Evolutionary conservation across 2,888 invertebrate genomes (phyloP).

Genomic region (Ctenicera cuprea): DNA sequence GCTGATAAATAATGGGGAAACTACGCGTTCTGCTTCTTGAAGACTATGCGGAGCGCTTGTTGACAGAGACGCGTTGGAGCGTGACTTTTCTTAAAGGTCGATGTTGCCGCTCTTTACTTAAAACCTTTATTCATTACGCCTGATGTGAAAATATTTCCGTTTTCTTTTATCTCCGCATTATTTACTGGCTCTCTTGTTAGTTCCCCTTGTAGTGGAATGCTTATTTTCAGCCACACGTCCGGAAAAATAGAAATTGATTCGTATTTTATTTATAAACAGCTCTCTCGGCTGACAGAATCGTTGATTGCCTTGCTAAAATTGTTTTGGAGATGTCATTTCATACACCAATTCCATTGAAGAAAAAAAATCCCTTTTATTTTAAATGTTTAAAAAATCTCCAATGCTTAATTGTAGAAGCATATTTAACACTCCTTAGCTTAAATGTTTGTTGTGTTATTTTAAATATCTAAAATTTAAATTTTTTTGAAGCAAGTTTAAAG

Average conservation of each 20-base stretch:
- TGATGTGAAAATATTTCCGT: conserved; percentile 38
- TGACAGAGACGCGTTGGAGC: conserved; percentile 45
- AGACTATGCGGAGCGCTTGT: conserved; percentile 41
- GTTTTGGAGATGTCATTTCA: no score
- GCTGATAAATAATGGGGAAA: conserved; percentile 53
- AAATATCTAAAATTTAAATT: no score
- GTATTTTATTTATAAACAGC: conserved; percentile 12
- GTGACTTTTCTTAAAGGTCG: conserved; percentile 44
- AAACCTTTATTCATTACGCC: conserved; percentile 45
- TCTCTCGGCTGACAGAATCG: background rate
- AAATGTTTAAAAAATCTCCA: background rate
- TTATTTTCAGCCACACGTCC: conserved; percentile 16
- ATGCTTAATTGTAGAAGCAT: no score
- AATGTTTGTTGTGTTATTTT: no score
- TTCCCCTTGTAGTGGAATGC: conserved; percentile 4
- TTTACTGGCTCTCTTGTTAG: conserved; percentile 16
- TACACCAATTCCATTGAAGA: background rate
- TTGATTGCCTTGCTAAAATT: background rate
- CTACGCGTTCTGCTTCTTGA: conserved; percentile 50
- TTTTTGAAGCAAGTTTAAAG: no score
- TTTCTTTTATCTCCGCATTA: conserved; percentile 38
- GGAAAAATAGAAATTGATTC: conserved; percentile 31
- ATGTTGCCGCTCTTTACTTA: conserved; percentile 38
- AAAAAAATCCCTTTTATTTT: background rate
- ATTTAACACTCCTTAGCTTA: no score